Conservation (phyloP, 2,113 vertebrate species). For the Tragulus kanchil region DNA sequence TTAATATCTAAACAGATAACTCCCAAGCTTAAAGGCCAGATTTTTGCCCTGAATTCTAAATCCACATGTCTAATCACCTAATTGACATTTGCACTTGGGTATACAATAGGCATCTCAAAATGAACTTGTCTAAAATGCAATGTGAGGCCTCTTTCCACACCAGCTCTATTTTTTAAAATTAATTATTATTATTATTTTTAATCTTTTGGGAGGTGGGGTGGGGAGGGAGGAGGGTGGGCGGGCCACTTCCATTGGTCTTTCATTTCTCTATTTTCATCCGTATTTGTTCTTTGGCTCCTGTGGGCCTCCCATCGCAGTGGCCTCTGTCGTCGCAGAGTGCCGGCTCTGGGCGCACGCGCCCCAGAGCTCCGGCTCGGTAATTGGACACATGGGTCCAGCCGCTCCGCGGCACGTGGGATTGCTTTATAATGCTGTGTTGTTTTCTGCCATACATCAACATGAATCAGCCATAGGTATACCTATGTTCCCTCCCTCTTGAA, state of each 20-base stretch:
- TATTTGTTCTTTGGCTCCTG: too few species aligned
- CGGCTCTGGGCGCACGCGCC: too few species aligned
- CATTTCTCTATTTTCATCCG: too few species aligned
- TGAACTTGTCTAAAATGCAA: not conserved
- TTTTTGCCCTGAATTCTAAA: not conserved
- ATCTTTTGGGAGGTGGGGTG: too few species aligned
- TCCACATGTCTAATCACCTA: not conserved
- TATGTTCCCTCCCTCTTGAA: not conserved
- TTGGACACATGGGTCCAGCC: too few species aligned
- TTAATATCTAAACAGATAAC: not conserved
- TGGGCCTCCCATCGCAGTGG: too few species aligned
- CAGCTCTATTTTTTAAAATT: not conserved
- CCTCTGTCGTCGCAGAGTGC: too few species aligned
- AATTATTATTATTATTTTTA: not conserved
- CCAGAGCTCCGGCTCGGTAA: too few species aligned
- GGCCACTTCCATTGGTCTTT: too few species aligned
- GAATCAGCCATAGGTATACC: not conserved
- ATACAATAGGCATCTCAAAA: not conserved
- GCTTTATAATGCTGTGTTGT: not conserved
- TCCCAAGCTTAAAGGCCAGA: not conserved
- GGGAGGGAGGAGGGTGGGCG: too few species aligned
- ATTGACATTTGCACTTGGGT: not conserved
- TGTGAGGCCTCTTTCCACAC: not conserved
- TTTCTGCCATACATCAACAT: not conserved
- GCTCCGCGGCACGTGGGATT: not conserved